These are phyloP conservation scores for Metacarcinus magister DNA, from an alignment of 2,888 invertebrate genomes.

Conservation along the genomic window DNA sequence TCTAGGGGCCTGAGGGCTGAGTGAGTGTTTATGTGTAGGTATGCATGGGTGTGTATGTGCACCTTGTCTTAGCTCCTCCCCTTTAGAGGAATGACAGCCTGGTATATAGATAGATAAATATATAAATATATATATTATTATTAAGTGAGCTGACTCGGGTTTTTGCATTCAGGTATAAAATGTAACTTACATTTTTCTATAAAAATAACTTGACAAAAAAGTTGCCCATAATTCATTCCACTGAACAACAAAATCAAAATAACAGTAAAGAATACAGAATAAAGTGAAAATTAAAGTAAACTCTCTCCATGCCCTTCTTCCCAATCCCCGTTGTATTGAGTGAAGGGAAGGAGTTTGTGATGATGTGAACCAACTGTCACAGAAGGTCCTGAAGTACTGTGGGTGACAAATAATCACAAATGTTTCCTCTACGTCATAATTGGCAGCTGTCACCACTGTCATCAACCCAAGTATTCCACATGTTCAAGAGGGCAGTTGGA, in stretches of 20 bases:
- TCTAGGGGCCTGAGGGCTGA: too few species aligned
- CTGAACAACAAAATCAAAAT: neutral
- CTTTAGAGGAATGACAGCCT: too few species aligned
- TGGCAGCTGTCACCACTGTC: neutral
- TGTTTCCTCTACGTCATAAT: neutral
- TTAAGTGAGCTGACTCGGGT: too few species aligned
- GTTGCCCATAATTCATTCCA: neutral
- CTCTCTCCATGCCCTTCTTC: neutral
- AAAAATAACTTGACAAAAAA: neutral
- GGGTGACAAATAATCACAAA: neutral
- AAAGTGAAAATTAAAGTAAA: neutral
- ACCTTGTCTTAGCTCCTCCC: too few species aligned
- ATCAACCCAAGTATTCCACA: neutral
- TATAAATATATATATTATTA: too few species aligned
- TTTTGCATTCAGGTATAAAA: neutral
- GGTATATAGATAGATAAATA: too few species aligned
- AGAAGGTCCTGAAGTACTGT: neutral
- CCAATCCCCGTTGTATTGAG: neutral
- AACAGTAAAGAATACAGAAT: neutral
- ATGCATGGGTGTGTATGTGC: too few species aligned
- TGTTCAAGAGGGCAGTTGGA: neutral
- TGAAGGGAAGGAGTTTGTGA: neutral
- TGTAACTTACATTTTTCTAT: neutral
- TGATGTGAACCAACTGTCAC: neutral
- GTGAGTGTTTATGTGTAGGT: too few species aligned